A percentile compares a stretch with the other conserved stretches of the same genome.
phyloP scores from a whole-genome alignment of 2,888 invertebrate species.

The Volucella inanis region DNA sequence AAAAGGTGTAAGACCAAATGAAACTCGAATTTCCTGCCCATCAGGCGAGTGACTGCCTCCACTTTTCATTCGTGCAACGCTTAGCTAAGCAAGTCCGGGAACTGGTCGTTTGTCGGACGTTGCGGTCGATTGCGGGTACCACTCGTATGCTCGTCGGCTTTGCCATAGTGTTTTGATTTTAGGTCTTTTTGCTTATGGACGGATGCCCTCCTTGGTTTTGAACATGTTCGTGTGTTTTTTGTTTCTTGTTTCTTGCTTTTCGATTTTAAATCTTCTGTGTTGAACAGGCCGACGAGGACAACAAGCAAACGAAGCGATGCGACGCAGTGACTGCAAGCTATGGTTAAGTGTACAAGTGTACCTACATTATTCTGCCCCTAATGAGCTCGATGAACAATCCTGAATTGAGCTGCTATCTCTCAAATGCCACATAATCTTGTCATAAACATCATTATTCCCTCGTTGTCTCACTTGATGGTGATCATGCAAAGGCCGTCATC shows the following conservation, averaged over 20 bases:
- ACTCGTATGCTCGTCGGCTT: slow-evolving; percentile 1
- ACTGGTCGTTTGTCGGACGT: slow-evolving; percentile 46
- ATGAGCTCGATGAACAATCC: slow-evolving; percentile 66
- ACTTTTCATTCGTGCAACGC: slow-evolving; percentile 76
- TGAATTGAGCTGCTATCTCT: slow-evolving; percentile 52
- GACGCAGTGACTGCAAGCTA: slow-evolving; percentile 24
- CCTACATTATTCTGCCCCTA: slow-evolving; percentile 60
- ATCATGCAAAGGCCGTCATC: not conserved
- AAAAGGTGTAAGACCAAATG: slow-evolving; percentile 59
- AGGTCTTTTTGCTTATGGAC: slow-evolving; percentile 21
- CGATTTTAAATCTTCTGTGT: slow-evolving; percentile 6
- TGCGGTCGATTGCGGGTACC: slow-evolving; percentile 10
- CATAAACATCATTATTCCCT: slow-evolving; percentile 62
- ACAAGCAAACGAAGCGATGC: too few species aligned
- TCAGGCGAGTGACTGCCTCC: slow-evolving; percentile 76
- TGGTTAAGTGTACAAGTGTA: slow-evolving; percentile 40
- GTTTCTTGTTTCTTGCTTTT: slow-evolving; percentile 36
- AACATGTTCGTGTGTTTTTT: slow-evolving; percentile 32
- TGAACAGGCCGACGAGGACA: not conserved
- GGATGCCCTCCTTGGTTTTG: slow-evolving; percentile 44
- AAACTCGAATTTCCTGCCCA: slow-evolving; percentile 78
- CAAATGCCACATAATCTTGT: slow-evolving; percentile 66
- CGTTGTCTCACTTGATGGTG: not conserved
- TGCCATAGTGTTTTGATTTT: slow-evolving; percentile 22
- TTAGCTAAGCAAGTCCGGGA: slow-evolving; percentile 56